These are phyloP conservation scores for Cotesia vestalis DNA, from an alignment of 1,140 invertebrate genomes.

Conservation along the genomic window DNA sequence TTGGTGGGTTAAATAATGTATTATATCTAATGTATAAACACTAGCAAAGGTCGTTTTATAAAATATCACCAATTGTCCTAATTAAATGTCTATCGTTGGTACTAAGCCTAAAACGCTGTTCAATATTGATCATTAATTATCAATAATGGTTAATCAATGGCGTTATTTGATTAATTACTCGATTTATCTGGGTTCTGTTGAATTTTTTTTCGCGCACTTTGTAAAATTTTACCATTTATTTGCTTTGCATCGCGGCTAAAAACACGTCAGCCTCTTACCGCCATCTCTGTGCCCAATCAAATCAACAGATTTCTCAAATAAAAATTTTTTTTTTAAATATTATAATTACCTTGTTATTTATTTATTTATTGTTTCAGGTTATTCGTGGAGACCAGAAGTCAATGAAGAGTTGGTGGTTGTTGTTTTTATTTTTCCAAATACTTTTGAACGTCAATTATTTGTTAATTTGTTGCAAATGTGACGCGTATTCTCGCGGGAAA, in stretches of 20 bases:
- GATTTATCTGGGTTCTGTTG: not conserved
- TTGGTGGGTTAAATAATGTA: conserved; percentile 45
- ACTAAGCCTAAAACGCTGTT: not conserved
- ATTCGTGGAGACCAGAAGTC: too few species aligned
- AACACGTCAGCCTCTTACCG: conserved; percentile 50
- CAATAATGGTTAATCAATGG: not conserved
- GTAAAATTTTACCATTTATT: conserved; percentile 54
- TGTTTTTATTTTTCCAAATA: not conserved
- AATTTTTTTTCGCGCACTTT: conserved; percentile 54
- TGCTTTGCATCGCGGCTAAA: conserved; percentile 55
- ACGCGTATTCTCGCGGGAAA: conserved; percentile 19
- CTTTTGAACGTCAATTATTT: not conserved
- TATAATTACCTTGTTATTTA: conserved; percentile 19
- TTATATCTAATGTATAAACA: too few species aligned
- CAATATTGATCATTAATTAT: not conserved
- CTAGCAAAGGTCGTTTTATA: too few species aligned
- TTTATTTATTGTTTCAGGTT: not conserved
- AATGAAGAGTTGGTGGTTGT: too few species aligned
- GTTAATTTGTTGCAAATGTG: not conserved
- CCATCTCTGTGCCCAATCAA: conserved; percentile 45
- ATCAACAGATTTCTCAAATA: not conserved
- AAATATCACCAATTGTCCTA: too few species aligned
- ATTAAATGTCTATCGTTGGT: not conserved
- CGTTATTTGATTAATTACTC: not conserved
- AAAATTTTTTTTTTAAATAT: not conserved